phyloP scores from a whole-genome alignment of 2,888 invertebrate genomes.

The Dyspetes luteomarginatus region DNA sequence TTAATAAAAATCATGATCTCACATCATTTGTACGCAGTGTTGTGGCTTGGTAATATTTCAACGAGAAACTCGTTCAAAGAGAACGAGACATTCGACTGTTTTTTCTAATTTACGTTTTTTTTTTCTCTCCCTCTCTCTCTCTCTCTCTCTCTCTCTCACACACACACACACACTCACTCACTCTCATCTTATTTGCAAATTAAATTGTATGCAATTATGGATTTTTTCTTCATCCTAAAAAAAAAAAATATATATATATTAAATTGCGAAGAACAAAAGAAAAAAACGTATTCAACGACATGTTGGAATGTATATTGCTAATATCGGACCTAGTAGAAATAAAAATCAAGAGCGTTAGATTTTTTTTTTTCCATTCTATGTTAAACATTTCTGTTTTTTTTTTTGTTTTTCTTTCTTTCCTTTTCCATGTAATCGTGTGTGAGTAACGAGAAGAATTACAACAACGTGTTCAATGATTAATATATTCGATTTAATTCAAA shows the following conservation, averaged over 20 bases:
- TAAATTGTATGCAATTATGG: slow-evolving; percentile 32
- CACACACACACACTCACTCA: no score
- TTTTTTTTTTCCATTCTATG: slow-evolving; percentile 8
- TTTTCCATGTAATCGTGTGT: slow-evolving; percentile 22
- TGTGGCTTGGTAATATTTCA: slow-evolving; percentile 67
- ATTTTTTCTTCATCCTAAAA: neutral
- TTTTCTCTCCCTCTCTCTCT: slow-evolving; percentile 13
- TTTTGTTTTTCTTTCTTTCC: neutral
- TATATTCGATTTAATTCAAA: slow-evolving; percentile 53
- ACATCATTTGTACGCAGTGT: slow-evolving; percentile 70
- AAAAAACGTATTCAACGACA: slow-evolving; percentile 6
- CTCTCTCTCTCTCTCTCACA: slow-evolving; percentile 33
- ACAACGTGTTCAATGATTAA: slow-evolving; percentile 50
- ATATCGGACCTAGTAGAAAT: slow-evolving; percentile 6
- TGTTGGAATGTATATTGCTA: neutral
- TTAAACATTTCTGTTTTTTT: neutral
- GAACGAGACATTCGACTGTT: slow-evolving; percentile 56
- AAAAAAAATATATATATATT: neutral
- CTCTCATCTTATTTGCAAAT: slow-evolving; percentile 41
- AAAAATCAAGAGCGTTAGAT: slow-evolving; percentile 13
- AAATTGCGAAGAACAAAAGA: neutral
- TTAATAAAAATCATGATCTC: slow-evolving; percentile 69
- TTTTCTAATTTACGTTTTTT: slow-evolving; percentile 2
- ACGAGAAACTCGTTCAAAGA: slow-evolving; percentile 58
- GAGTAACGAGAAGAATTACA: slow-evolving; percentile 54